Conservation (phyloP, 2,888 invertebrate genomes). For the Nomada hirtipes region DNA sequence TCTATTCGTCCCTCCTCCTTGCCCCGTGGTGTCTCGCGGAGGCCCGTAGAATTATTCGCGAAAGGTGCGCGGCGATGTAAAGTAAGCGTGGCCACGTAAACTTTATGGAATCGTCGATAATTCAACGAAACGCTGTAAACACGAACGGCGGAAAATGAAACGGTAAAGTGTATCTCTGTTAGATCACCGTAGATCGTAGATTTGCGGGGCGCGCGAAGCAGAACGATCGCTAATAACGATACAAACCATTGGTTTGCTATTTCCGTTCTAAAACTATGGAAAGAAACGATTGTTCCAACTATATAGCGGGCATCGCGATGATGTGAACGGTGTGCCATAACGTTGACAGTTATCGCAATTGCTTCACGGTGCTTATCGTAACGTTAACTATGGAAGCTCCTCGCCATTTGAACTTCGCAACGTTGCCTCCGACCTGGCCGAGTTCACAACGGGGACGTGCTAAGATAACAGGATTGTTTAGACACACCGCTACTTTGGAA, state of each 20-base stretch:
- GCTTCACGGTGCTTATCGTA: slow-evolving; percentile 54
- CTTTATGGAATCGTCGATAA: neutral
- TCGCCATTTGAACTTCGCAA: slow-evolving; percentile 61
- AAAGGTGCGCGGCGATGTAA: neutral
- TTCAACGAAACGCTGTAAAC: slow-evolving; percentile 16
- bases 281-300: neutral
- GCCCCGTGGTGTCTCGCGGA: neutral
- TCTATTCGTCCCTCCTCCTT: slow-evolving; percentile 22
- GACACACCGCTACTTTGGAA: slow-evolving; percentile 61
- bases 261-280: neutral
- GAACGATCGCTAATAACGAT: slow-evolving; percentile 10
- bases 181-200: neutral
- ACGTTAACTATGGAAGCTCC: slow-evolving; percentile 48
- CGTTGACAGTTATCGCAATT: slow-evolving; percentile 51
- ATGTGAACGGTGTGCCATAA: slow-evolving; percentile 7
- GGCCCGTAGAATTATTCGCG: slow-evolving; percentile 24
- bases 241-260: neutral
- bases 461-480: slow-evolving; percentile 69
- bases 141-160: neutral
- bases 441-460: slow-evolving; percentile 63
- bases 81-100: slow-evolving; percentile 2
- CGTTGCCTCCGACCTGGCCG: slow-evolving; percentile 65
- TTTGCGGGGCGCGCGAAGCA: neutral
- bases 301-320: neutral
- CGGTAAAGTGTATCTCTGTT: slow-evolving; percentile 5